phyloP scores from a whole-genome alignment of 1,140 invertebrate species.

The Sminthurinus signatus region DNA sequence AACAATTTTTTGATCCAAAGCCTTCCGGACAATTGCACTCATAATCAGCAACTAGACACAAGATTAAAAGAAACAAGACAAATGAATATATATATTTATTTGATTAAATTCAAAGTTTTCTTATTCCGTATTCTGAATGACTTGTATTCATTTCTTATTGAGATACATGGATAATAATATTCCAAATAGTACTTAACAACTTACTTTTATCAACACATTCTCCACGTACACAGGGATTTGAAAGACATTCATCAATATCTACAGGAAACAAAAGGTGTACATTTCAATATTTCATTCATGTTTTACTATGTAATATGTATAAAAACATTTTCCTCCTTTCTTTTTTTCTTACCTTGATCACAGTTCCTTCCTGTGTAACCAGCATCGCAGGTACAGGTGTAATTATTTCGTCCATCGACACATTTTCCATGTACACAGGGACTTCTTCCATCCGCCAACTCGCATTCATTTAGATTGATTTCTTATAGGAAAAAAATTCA shows the following conservation, averaged over 20 bases:
- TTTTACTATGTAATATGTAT: no score
- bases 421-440: slow-evolving; percentile 38
- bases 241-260: slow-evolving; percentile 70
- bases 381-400: slow-evolving; percentile 67
- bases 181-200: no score
- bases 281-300: no score
- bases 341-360: slow-evolving; percentile 46
- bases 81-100: no score
- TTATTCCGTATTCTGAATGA: no score
- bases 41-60: slow-evolving; percentile 56
- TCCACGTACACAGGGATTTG: slow-evolving; percentile 47
- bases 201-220: slow-evolving; percentile 59
- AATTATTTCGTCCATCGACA: slow-evolving; percentile 50
- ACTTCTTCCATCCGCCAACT: slow-evolving; percentile 19
- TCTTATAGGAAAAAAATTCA: no score
- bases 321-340: no score
- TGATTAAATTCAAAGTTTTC: no score
- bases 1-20: slow-evolving; percentile 90
- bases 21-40: slow-evolving; percentile 66
- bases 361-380: slow-evolving; percentile 71
- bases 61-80: slow-evolving; percentile 49
- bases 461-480: slow-evolving; percentile 50
- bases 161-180: slow-evolving; percentile 53
- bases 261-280: no score
- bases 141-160: neutral